Conservation (phyloP, 2,797 vertebrate genomes). For the Fringilla coelebs region DNA sequence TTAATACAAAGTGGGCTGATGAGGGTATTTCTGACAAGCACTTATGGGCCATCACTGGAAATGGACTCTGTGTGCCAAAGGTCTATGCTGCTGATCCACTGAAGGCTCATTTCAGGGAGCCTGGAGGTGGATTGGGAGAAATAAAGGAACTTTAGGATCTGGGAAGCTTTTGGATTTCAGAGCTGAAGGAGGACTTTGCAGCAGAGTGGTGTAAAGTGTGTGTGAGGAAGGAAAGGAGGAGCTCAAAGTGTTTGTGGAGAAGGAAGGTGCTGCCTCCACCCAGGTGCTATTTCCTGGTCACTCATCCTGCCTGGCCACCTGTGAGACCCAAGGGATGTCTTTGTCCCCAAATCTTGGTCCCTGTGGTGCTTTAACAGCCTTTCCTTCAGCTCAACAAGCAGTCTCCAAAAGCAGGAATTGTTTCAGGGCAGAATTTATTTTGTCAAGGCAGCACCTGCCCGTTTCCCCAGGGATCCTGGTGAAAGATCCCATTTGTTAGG, state of each 20-base stretch:
- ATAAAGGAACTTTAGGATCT: neutral
- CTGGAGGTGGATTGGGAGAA: neutral
- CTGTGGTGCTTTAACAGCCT: neutral
- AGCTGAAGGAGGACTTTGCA: neutral
- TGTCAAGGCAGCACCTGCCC: neutral
- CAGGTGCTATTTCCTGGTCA: neutral
- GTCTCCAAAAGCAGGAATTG: neutral
- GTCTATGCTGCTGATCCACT: neutral
- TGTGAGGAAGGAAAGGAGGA: neutral
- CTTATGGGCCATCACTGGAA: neutral
- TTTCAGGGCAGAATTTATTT: neutral
- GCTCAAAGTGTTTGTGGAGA: too few relatives aligned
- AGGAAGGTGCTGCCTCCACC: fast-evolving
- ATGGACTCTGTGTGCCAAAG: neutral
- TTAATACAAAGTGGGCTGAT: neutral
- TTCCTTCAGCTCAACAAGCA: neutral
- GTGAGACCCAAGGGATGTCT: neutral
- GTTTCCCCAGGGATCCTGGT: neutral
- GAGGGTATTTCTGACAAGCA: neutral
- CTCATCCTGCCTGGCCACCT: neutral
- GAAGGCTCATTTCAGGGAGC: neutral
- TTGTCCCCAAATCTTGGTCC: neutral
- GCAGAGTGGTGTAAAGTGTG: neutral
- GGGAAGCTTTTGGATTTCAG: neutral
- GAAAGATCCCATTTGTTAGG: neutral